Conservation (phyloP, 2,113 vertebrate genomes). For the Peucedramus taeniatus region DNA sequence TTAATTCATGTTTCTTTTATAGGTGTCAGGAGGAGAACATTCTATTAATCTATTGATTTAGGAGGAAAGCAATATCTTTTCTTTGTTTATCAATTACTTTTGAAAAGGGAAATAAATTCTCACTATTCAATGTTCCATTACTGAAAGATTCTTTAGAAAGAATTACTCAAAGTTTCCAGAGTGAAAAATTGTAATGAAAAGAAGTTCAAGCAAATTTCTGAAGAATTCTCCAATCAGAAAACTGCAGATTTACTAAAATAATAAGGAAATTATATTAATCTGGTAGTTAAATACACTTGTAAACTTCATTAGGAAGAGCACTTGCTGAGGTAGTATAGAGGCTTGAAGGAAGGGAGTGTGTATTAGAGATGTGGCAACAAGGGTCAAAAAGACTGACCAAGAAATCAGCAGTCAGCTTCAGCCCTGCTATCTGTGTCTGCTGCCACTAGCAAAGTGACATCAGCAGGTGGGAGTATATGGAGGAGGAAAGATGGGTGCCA, state of each 20-base stretch:
- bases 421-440: neutral
- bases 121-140: neutral
- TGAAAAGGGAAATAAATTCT: neutral
- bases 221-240: neutral
- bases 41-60: neutral
- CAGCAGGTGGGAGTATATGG: rapidly evolving
- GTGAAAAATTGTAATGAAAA: neutral
- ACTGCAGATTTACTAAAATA: neutral
- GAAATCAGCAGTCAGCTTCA: neutral
- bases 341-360: neutral
- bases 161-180: neutral
- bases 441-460: neutral
- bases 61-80: neutral
- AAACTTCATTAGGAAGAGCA: neutral
- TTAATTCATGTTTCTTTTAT: neutral
- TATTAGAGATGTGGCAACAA: neutral
- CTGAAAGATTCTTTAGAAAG: neutral
- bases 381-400: neutral
- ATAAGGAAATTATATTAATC: neutral
- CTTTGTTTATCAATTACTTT: slow-evolving; percentile 18
- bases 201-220: neutral
- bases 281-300: neutral
- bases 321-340: neutral
- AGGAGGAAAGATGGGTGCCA: neutral
- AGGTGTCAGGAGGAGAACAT: neutral